phyloP scores from a whole-genome alignment of 2,888 invertebrate genomes.

The Calameuta filiformis region DNA sequence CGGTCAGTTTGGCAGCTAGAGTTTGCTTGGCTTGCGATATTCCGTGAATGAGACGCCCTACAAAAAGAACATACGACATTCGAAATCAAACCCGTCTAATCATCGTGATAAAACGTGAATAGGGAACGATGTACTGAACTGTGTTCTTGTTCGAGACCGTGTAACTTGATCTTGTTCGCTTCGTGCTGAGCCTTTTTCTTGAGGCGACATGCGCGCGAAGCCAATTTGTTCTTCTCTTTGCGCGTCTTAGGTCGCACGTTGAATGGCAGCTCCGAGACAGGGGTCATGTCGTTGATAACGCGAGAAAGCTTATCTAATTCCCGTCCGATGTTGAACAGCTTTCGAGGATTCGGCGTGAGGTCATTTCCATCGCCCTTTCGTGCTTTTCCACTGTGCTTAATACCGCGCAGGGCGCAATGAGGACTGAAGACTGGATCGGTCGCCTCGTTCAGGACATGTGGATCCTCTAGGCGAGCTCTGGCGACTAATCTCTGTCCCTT shows the following conservation, averaged over 20 bases:
- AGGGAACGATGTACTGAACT: slow-evolving; percentile 69
- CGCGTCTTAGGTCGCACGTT: slow-evolving; percentile 91
- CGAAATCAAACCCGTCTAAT: neutral
- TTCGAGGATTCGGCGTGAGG: slow-evolving; percentile 93
- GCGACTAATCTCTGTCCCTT: slow-evolving; percentile 91
- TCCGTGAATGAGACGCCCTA: slow-evolving; percentile 82
- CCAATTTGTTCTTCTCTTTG: slow-evolving; percentile 97
- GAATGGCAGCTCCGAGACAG: slow-evolving; percentile 92
- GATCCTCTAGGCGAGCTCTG: slow-evolving; percentile 88
- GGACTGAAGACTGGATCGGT: slow-evolving; percentile 98
- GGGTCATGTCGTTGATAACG: slow-evolving; percentile 95
- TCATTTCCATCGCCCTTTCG: slow-evolving; percentile 98
- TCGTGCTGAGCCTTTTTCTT: slow-evolving; percentile 99
- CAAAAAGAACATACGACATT: slow-evolving; percentile 46
- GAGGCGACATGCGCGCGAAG: slow-evolving; percentile 94
- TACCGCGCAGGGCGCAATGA: slow-evolving; percentile 88
- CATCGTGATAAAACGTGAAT: neutral
- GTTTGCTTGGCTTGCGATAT: slow-evolving; percentile 83
- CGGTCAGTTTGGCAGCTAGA: slow-evolving; percentile 75
- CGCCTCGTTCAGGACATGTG: slow-evolving; percentile 89
- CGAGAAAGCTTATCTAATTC: slow-evolving; percentile 91
- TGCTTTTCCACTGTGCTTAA: slow-evolving; percentile 92
- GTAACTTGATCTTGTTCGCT: slow-evolving; percentile 96
- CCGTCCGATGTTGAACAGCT: slow-evolving; percentile 89
- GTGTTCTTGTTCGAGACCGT: slow-evolving; percentile 93